A percentile compares a stretch with the other conserved stretches of the same genome.
Conservation (phyloP, 1,140 invertebrate species). For the Neelides sp. region DNA sequence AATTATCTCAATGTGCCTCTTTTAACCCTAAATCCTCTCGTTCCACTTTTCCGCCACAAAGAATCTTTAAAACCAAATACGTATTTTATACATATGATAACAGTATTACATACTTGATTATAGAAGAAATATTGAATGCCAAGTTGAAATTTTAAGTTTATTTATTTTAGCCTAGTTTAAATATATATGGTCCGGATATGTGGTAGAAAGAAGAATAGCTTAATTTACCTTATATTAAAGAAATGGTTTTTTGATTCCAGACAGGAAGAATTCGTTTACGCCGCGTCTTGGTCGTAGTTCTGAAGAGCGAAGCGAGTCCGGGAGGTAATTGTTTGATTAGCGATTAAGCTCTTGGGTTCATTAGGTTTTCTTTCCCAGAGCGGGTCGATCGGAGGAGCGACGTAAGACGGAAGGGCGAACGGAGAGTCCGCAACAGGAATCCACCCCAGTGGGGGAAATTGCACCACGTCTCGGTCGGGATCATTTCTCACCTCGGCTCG, state of each 20-base stretch:
- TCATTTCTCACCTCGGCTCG: slow-evolving; percentile 18
- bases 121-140: neutral
- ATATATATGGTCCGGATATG: neutral
- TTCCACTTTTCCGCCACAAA: neutral
- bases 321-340: slow-evolving; percentile 14
- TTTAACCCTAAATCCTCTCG: neutral
- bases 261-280: slow-evolving; percentile 19
- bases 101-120: neutral
- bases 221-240: neutral
- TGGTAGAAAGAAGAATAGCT: neutral
- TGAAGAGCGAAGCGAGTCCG: slow-evolving; percentile 13
- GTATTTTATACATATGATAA: neutral
- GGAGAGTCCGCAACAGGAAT: neutral
- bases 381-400: slow-evolving; percentile 20
- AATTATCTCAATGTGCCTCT: neutral
- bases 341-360: slow-evolving; percentile 5
- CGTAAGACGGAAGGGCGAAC: neutral
- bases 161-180: neutral
- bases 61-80: neutral
- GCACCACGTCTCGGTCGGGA: slow-evolving; percentile 20
- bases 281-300: slow-evolving; percentile 25
- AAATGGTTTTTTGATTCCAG: slow-evolving; percentile 3
- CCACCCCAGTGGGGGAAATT: slow-evolving; percentile 2
- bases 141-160: neutral
- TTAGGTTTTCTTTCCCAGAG: slow-evolving; percentile 7